Percentiles rank a stretch among this genome's conserved stretches.
These are phyloP conservation scores for Thaumatotibia leucotreta DNA, from an alignment of 1,140 invertebrate genomes.

Conservation along the genomic window DNA sequence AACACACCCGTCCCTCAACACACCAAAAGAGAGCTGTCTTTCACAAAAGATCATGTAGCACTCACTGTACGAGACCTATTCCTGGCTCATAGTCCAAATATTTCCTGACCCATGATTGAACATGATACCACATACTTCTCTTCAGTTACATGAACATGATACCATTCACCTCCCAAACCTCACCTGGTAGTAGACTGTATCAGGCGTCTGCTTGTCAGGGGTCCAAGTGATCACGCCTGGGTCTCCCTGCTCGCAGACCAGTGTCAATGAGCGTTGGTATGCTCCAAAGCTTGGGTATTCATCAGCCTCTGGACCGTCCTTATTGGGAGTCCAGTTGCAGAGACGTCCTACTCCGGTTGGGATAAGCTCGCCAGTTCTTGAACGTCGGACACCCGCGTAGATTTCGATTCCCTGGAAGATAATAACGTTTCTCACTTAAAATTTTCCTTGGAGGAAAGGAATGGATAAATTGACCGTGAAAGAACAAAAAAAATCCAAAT, in stretches of 20 bases:
- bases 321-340: constrained; percentile 91
- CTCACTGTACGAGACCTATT: too few species aligned
- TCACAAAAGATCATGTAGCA: too few species aligned
- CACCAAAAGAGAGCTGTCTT: too few species aligned
- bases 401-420: constrained; percentile 83
- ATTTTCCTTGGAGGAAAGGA: too few species aligned
- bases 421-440: too few species aligned
- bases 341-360: constrained; percentile 88
- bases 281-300: constrained; percentile 91
- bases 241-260: constrained; percentile 89
- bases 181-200: constrained; percentile 95
- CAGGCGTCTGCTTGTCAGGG: constrained; percentile 90
- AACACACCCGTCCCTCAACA: too few species aligned
- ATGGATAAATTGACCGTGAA: too few species aligned
- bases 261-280: constrained; percentile 88
- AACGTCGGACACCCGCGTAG: constrained; percentile 86
- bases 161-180: not conserved
- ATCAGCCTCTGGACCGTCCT: constrained; percentile 83
- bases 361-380: constrained; percentile 80
- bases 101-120: not conserved
- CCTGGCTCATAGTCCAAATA: too few species aligned
- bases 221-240: constrained; percentile 92
- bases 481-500: too few species aligned
- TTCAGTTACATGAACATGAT: not conserved
- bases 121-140: not conserved